Percentiles rank a stretch among this genome's conserved stretches.
Conservation (phyloP, 2,113 vertebrate genomes). For the Aspiorhynchus laticeps region DNA sequence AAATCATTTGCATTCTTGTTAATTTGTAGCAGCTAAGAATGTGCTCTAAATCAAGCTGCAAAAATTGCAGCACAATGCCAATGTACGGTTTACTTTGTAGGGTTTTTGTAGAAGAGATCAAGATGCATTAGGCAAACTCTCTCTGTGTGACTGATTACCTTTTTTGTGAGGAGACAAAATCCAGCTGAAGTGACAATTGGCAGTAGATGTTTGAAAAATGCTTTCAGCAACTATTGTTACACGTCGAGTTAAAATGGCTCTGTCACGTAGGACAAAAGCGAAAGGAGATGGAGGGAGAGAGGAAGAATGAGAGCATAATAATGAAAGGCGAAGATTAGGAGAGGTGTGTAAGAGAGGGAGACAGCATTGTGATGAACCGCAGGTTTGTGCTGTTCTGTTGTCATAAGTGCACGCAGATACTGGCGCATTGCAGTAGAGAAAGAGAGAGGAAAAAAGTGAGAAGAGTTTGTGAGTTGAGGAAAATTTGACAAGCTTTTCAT, state of each 20-base stretch:
- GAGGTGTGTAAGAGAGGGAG: slow-evolving; percentile 33
- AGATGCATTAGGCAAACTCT: slow-evolving; percentile 38
- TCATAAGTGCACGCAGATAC: slow-evolving; percentile 63
- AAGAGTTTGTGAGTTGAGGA: slow-evolving; percentile 49
- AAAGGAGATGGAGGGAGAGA: slow-evolving; percentile 50
- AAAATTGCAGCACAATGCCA: slow-evolving; percentile 22
- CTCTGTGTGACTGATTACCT: slow-evolving; percentile 25
- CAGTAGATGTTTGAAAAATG: slow-evolving; percentile 74
- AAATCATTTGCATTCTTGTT: slow-evolving; percentile 23
- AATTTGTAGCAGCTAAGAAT: background rate
- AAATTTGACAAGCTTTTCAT: slow-evolving; percentile 67
- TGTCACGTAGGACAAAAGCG: slow-evolving; percentile 55
- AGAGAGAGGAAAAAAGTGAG: slow-evolving; percentile 45
- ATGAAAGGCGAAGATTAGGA: slow-evolving; percentile 28
- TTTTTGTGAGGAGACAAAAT: slow-evolving; percentile 28
- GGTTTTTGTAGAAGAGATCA: slow-evolving; percentile 17
- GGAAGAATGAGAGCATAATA: slow-evolving; percentile 29
- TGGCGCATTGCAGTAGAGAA: slow-evolving; percentile 76
- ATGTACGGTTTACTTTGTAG: background rate
- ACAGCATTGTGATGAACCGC: slow-evolving; percentile 21
- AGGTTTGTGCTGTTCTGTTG: slow-evolving; percentile 34
- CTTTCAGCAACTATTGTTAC: slow-evolving; percentile 72
- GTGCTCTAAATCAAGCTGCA: background rate
- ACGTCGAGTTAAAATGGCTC: slow-evolving; percentile 51
- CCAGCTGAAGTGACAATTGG: slow-evolving; percentile 73